phyloP scores from a whole-genome alignment of 2,888 invertebrate species.

The Microctonus aethiopoides region DNA sequence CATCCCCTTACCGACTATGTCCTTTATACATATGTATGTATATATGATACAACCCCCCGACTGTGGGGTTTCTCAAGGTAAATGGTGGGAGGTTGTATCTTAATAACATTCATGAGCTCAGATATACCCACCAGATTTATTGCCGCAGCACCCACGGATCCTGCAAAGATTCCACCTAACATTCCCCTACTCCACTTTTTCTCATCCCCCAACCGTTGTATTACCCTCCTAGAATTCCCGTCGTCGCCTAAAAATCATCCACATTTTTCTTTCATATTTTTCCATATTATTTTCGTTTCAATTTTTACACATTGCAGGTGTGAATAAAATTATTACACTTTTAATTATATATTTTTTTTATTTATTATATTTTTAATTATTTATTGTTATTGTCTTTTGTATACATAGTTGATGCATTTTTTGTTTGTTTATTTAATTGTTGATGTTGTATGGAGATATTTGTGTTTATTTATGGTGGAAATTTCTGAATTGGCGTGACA shows the following conservation, averaged over 20 bases:
- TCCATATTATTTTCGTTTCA: not conserved
- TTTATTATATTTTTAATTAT: not conserved
- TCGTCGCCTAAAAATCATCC: not conserved
- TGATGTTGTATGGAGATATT: too few species aligned
- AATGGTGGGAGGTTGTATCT: slow-evolving; percentile 64
- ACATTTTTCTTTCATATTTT: too few species aligned
- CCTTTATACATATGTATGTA: slow-evolving; percentile 22
- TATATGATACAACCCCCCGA: slow-evolving; percentile 9
- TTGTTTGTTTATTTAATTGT: too few species aligned
- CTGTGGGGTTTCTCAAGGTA: slow-evolving; percentile 30
- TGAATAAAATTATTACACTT: not conserved
- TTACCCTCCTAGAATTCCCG: not conserved
- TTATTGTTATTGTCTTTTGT: too few species aligned
- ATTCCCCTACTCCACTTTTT: slow-evolving; percentile 35
- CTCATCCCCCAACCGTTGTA: slow-evolving; percentile 26
- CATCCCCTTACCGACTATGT: slow-evolving; percentile 4
- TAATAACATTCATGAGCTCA: slow-evolving; percentile 69
- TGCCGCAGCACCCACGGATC: slow-evolving; percentile 61
- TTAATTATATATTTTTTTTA: not conserved
- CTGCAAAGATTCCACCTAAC: slow-evolving; percentile 44
- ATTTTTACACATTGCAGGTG: not conserved
- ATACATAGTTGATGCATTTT: too few species aligned
- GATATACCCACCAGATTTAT: slow-evolving; percentile 67
- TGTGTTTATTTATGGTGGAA: not conserved
- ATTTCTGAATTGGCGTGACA: not conserved